Evolutionary conservation across 2,797 vertebrate genomes (phyloP).

Genomic region (Allobates femoralis): DNA sequence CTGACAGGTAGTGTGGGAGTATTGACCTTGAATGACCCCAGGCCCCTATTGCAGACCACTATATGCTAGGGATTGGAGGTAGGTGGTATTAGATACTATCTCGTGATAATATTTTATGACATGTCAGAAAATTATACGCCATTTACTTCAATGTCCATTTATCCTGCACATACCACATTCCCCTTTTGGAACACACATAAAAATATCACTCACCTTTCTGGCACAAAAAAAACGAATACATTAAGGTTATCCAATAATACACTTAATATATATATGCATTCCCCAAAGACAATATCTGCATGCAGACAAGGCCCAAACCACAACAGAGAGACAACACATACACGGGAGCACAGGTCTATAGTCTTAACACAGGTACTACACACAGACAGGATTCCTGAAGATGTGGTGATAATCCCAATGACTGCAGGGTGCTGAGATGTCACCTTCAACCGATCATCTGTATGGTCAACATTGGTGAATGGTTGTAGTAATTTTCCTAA

Average conservation of each 20-base stretch:
- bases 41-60: not conserved
- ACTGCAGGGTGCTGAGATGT: conserved; percentile 15
- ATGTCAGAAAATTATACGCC: not conserved
- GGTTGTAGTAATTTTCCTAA: not conserved
- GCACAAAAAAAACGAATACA: not conserved
- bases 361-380: conserved; percentile 33
- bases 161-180: not conserved
- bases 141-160: not conserved
- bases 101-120: not conserved
- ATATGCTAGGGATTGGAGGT: too few relatives aligned
- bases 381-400: conserved; percentile 49
- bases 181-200: conserved; percentile 6
- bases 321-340: conserved; percentile 4
- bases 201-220: not conserved
- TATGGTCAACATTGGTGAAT: not conserved
- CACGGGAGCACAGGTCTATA: conserved; percentile 13
- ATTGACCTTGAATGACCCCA: not conserved
- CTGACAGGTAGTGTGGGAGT: not conserved
- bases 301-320: conserved; percentile 20
- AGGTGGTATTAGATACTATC: not conserved
- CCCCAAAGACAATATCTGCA: conserved; percentile 4
- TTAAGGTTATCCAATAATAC: not conserved
- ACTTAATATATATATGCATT: not conserved
- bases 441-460: not conserved
- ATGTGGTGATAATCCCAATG: conserved; percentile 22